These are phyloP conservation scores for Phoeniculus purpureus DNA, from an alignment of 2,797 vertebrate species.

Conservation along the genomic window DNA sequence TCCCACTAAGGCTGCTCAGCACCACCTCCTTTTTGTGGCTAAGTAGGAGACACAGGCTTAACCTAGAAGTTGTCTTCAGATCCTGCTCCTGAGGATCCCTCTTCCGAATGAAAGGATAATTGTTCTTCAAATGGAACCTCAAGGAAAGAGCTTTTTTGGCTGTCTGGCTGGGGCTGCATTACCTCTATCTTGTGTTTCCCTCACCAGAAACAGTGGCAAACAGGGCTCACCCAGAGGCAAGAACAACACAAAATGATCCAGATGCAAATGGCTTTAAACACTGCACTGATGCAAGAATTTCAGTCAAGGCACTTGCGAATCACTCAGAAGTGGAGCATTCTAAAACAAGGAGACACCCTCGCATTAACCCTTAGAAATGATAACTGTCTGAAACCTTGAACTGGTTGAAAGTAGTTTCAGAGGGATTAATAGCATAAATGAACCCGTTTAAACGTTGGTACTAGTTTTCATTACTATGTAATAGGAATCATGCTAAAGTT, in stretches of 20 bases:
- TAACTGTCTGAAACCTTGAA: conserved; percentile 21
- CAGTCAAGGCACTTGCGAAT: neutral
- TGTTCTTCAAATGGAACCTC: neutral
- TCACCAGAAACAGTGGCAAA: neutral
- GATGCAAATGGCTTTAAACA: neutral
- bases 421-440: conserved; percentile 17
- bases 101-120: neutral
- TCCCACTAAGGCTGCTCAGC: neutral
- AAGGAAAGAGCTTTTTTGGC: neutral
- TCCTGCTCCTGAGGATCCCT: neutral
- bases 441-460: neutral
- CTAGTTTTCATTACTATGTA: conserved; percentile 8
- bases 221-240: neutral
- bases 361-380: conserved; percentile 24
- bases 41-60: neutral
- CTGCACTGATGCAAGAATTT: neutral
- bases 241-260: neutral
- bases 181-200: neutral
- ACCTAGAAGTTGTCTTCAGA: neutral
- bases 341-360: conserved; percentile 2
- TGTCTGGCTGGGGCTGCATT: neutral
- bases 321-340: neutral
- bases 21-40: neutral
- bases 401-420: neutral
- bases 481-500: neutral